Percentiles rank a stretch among this genome's conserved stretches.
Conservation (phyloP, 2,888 invertebrate species). For the Penaeus monodon region DNA sequence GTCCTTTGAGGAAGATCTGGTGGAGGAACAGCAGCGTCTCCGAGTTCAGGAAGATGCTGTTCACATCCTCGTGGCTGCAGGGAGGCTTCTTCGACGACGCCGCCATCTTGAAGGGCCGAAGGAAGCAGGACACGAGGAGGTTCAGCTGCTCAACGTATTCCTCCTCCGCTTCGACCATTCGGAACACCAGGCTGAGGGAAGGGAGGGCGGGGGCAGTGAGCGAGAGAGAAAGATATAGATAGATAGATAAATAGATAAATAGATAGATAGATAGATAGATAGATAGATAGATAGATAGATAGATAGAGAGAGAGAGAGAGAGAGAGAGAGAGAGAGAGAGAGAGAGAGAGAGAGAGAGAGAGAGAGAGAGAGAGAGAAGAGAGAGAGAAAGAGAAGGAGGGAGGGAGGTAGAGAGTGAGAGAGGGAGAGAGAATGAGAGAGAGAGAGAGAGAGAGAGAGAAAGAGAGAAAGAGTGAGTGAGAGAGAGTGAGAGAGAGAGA, state of each 20-base stretch:
- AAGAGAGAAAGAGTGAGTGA: neutral
- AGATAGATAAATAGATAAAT: neutral
- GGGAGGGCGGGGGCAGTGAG: neutral
- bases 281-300: neutral
- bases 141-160: conserved; percentile 93
- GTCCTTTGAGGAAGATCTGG: conserved; percentile 92
- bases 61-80: conserved; percentile 92
- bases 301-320: neutral
- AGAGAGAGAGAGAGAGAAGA: neutral
- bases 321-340: neutral
- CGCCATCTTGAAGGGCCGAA: conserved; percentile 92
- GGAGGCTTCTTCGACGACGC: conserved; percentile 92
- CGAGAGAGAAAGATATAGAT: neutral
- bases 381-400: neutral
- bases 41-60: conserved; percentile 92
- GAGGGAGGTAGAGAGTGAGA: neutral
- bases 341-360: neutral
- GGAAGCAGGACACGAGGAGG: conserved; percentile 85
- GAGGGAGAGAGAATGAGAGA: neutral
- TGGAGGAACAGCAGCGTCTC: conserved; percentile 92
- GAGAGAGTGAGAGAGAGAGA: no score
- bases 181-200: conserved; percentile 80
- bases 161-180: conserved; percentile 93
- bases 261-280: neutral
- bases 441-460: neutral